Evolutionary conservation across 2,113 vertebrate species (phyloP), one percentile per base, ranked within the genome.

Genomic region (Lycocorax pyrrhopterus): DNA sequence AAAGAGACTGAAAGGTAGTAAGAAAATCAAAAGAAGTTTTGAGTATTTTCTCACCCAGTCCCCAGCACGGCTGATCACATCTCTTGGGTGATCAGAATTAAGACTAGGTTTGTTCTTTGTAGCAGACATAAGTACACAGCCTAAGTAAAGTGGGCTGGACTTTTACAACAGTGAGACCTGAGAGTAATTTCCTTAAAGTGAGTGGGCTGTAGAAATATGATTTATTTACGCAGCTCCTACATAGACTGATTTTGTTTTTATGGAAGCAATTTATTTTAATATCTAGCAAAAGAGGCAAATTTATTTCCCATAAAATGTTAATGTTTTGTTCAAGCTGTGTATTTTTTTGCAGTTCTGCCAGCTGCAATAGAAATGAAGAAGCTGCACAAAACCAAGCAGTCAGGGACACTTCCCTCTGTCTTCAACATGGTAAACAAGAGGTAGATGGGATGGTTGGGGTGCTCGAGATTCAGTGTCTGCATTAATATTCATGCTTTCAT

Each of bases 391-490:
- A 44, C 12, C 16, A 56, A 22, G 7, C 3, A 56, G 20, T 27
- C 32, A 69, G 35, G 10, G 18, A 5, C 1, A 0, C 11, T 75
- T 71, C 39, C 15, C 66, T 77, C 32, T 89, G 27, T 60, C 27
- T 59, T 20, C 18, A 63, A 1, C 0, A 1, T 13, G 21, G 21
- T 30, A 30, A 74, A 60, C 17, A 60, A 59, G 17, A 0, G 0
- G 7, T 35, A 47, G 27, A 56, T 73, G 27, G 21, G 25, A 27
- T 35, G 4, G 5, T 12, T 86, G 33, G 18, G 13, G 6, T 9
- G 1, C 52, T 18, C 52, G 11, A 78, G 26, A 18, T 30, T 82
- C 4, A 12, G 9, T 21, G 17, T 14, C 69, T 75, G 21, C 9
- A 15, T 68, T 47, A 79, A 27, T 52, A 26, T 39, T 85, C 13